A percentile compares a stretch with the other conserved stretches of the same genome.
Evolutionary conservation across 2,113 vertebrate species (phyloP).

Genomic region (Hippolais icterina): DNA sequence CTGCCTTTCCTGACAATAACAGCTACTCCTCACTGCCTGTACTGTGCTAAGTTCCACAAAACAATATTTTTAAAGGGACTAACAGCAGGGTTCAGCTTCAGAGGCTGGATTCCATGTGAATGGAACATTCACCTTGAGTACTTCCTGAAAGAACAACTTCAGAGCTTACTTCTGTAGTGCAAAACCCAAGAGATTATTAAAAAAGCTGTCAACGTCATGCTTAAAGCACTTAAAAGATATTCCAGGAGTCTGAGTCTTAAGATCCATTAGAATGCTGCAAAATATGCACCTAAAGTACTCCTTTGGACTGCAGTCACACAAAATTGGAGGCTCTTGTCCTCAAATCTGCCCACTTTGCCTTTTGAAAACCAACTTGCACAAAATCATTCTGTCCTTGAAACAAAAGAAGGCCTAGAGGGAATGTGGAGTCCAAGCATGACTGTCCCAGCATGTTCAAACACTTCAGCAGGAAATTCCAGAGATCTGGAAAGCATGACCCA

Average conservation of each 20-base stretch:
- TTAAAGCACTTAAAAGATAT: not conserved
- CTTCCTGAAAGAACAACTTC: not conserved
- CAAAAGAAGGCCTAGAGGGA: not conserved
- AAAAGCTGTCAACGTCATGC: not conserved
- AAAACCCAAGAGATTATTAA: not conserved
- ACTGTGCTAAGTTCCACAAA: not conserved
- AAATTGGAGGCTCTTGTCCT: not conserved
- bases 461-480: constrained; percentile 7
- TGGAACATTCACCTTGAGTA: not conserved
- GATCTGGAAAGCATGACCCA: not conserved
- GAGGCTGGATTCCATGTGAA: not conserved
- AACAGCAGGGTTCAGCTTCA: not conserved
- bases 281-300: not conserved
- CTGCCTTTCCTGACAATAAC: not conserved
- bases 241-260: not conserved
- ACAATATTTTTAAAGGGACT: not conserved
- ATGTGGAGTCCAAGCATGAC: not conserved
- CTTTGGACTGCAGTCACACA: not conserved
- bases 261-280: not conserved
- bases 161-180: not conserved
- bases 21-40: not conserved
- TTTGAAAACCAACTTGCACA: not conserved
- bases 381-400: not conserved
- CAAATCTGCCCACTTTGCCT: not conserved
- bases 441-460: not conserved